Conservation (phyloP, 2,888 invertebrate genomes). For the Sinopyrophorus schimmeli region DNA sequence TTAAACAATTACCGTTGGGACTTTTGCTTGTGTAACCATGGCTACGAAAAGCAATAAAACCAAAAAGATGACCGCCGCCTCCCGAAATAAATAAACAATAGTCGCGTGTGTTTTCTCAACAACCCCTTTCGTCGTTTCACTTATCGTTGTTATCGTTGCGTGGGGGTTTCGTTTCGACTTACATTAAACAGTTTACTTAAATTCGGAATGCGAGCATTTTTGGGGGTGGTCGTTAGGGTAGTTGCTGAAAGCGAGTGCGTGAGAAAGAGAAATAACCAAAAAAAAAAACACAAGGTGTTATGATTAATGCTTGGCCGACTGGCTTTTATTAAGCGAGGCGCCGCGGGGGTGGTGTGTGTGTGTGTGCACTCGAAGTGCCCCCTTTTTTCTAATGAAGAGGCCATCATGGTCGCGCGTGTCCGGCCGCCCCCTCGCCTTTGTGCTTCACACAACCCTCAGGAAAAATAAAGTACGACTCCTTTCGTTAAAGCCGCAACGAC, state of each 20-base stretch:
- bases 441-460: too few species aligned
- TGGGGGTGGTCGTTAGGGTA: too few species aligned
- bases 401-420: conserved; percentile 36
- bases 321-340: conserved; percentile 22
- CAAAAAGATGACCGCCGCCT: too few species aligned
- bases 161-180: conserved; percentile 33
- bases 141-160: conserved; percentile 38
- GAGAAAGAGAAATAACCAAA: conserved; percentile 14
- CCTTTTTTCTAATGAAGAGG: conserved; percentile 29
- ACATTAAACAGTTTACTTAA: too few species aligned
- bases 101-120: conserved; percentile 15
- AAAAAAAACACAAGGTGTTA: conserved; percentile 12
- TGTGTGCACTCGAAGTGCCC: conserved; percentile 22
- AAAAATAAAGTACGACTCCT: too few species aligned
- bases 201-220: too few species aligned
- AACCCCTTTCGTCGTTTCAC: conserved; percentile 21
- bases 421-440: conserved; percentile 24
- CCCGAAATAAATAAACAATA: neutral
- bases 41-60: too few species aligned
- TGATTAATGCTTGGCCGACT: conserved; percentile 24
- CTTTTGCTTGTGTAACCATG: too few species aligned
- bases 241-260: too few species aligned
- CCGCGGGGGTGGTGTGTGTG: conserved; percentile 19
- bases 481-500: too few species aligned
- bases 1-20: too few species aligned